Percentiles rank a stretch among this genome's conserved stretches.
phyloP scores from a whole-genome alignment of 2,888 invertebrate genomes.

The Neelides folsomi region DNA sequence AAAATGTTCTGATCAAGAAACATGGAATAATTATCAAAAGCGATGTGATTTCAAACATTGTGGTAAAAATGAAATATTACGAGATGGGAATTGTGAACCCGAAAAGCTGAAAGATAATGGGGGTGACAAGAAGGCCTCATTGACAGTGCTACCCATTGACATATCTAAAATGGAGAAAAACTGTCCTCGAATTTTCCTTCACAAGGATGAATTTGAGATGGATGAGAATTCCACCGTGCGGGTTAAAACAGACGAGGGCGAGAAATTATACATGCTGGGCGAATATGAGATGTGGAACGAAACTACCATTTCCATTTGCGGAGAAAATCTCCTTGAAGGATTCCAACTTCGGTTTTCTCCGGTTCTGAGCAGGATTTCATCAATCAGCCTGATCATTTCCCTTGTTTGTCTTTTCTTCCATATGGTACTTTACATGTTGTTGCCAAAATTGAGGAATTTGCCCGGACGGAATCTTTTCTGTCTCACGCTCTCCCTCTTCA shows the following conservation, averaged over 20 bases:
- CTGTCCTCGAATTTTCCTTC: constrained; percentile 27
- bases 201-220: constrained; percentile 20
- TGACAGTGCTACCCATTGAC: background rate
- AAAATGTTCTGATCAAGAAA: constrained; percentile 23
- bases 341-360: constrained; percentile 25
- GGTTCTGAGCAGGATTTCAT: constrained; percentile 34
- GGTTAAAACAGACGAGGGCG: background rate
- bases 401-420: constrained; percentile 36
- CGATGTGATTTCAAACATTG: constrained; percentile 30
- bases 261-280: background rate
- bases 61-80: constrained; percentile 14
- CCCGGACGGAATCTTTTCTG: constrained; percentile 39
- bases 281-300: constrained; percentile 31
- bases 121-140: background rate
- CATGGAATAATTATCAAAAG: constrained; percentile 34
- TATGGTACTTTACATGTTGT: constrained; percentile 35
- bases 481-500: constrained; percentile 36
- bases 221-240: background rate
- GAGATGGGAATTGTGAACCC: constrained; percentile 5
- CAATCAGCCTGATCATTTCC: constrained; percentile 36
- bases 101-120: background rate
- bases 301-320: constrained; percentile 31
- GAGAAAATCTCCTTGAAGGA: constrained; percentile 6
- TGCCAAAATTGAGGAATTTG: constrained; percentile 37
- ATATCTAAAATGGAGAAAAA: constrained; percentile 10